Evolutionary conservation across 2,888 invertebrate species (phyloP).

Genomic region (Thereva nobilitata): DNA sequence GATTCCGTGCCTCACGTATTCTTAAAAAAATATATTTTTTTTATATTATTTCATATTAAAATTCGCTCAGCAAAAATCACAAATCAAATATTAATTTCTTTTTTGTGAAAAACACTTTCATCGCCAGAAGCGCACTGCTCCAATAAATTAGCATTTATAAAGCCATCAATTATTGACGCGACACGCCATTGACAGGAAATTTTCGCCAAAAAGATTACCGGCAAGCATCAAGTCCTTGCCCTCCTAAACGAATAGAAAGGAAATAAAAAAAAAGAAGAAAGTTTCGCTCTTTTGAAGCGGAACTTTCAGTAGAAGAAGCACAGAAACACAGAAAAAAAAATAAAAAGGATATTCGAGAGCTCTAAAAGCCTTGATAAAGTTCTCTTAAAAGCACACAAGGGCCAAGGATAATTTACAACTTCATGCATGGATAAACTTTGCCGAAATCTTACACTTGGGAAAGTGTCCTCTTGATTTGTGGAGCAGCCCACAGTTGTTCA

Average conservation of each 20-base stretch:
- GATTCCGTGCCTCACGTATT: no score
- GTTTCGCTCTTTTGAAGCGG: slow-evolving; percentile 24
- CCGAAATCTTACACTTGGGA: slow-evolving; percentile 34
- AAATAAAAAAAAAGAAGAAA: slow-evolving; percentile 9
- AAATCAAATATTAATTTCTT: no score
- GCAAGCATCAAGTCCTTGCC: background rate
- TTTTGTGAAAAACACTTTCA: no score
- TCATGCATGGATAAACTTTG: slow-evolving; percentile 34
- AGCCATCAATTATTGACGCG: slow-evolving; percentile 16
- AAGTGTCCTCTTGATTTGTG: slow-evolving; percentile 28
- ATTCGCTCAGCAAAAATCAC: no score
- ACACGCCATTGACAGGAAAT: slow-evolving; percentile 29
- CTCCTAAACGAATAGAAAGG: no score
- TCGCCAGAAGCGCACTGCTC: no score
- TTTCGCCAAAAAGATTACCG: slow-evolving; percentile 32
- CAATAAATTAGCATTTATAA: no score
- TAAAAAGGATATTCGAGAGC: slow-evolving; percentile 6
- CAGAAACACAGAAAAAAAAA: background rate
- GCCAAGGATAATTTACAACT: slow-evolving; percentile 30
- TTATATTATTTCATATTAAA: no score
- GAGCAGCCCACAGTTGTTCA: slow-evolving; percentile 12
- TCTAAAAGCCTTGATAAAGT: slow-evolving; percentile 22
- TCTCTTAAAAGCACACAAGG: slow-evolving; percentile 6
- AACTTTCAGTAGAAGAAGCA: background rate
- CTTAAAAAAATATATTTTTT: no score